Conservation (phyloP, 2,888 invertebrate genomes). For the Gymnocheta viridis region DNA sequence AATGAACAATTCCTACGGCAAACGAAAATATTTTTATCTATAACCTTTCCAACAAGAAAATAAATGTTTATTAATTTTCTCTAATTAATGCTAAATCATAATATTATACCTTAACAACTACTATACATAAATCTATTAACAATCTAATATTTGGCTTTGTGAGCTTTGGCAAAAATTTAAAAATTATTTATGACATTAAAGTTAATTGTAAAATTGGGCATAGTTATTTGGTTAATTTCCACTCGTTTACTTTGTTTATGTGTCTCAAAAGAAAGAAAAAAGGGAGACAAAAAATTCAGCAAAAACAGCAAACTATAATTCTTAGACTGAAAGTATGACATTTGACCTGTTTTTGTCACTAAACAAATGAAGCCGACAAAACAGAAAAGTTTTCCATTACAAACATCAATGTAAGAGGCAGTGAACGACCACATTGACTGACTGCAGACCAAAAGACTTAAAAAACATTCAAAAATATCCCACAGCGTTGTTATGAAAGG, state of each 20-base stretch:
- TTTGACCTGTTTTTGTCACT: slow-evolving; percentile 67
- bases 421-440: not conserved
- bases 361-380: slow-evolving; percentile 62
- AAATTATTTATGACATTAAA: slow-evolving; percentile 55
- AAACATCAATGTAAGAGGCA: slow-evolving; percentile 19
- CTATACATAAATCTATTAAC: slow-evolving; percentile 35
- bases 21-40: no score
- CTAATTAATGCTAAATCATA: slow-evolving; percentile 40
- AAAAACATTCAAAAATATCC: slow-evolving; percentile 57
- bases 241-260: not conserved
- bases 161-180: slow-evolving; percentile 32
- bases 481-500: slow-evolving; percentile 59
- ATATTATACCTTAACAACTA: slow-evolving; percentile 43
- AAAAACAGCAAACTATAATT: slow-evolving; percentile 47
- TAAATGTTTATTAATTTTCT: slow-evolving; percentile 18
- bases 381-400: slow-evolving; percentile 49
- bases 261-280: not conserved
- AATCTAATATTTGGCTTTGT: slow-evolving; percentile 25
- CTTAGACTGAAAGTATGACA: slow-evolving; percentile 62
- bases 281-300: slow-evolving; percentile 7
- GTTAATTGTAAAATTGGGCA: slow-evolving; percentile 52
- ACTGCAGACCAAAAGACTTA: slow-evolving; percentile 25
- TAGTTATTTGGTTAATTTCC: not conserved
- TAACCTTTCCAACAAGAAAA: not conserved
- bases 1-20: no score